Evolutionary conservation across 1,140 invertebrate genomes (phyloP).

Genomic region (Venturia canescens): DNA sequence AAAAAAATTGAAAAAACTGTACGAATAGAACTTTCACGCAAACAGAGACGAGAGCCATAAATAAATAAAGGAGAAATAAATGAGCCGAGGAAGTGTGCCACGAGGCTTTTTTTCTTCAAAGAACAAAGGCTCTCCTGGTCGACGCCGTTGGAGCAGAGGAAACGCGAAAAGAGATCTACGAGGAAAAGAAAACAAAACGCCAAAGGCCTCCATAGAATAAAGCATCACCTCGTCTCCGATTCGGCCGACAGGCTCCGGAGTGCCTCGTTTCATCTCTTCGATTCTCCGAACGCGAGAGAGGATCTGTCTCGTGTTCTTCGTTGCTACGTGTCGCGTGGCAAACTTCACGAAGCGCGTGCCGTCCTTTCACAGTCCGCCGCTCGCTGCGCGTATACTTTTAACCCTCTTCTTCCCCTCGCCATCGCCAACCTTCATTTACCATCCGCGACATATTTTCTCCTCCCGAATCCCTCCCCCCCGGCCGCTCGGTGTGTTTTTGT

Average conservation of each 20-base stretch:
- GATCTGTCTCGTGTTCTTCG: constrained; percentile 45
- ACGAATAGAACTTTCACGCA: not conserved
- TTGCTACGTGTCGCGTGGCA: constrained; percentile 50
- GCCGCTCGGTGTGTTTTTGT: not conserved
- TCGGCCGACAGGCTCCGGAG: not conserved
- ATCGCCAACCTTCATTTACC: not conserved
- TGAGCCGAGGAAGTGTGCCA: constrained; percentile 8
- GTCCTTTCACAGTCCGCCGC: constrained; percentile 5
- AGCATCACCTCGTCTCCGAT: not conserved
- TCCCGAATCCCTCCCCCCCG: not conserved
- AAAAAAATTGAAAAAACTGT: not conserved
- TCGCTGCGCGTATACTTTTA: not conserved
- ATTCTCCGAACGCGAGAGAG: constrained; percentile 32
- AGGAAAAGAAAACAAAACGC: not conserved
- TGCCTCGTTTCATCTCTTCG: constrained; percentile 6
- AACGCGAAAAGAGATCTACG: not conserved
- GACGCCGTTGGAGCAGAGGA: not conserved
- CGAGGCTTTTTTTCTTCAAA: constrained; percentile 7
- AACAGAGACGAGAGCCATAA: not conserved
- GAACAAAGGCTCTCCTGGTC: not conserved
- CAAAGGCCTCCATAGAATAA: not conserved
- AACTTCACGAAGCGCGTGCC: constrained; percentile 49
- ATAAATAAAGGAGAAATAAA: not conserved
- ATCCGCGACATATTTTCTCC: not conserved
- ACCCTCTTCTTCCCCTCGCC: not conserved